These are phyloP conservation scores for Xanthia icteritia DNA, from an alignment of 2,888 invertebrate species.

Conservation along the genomic window DNA sequence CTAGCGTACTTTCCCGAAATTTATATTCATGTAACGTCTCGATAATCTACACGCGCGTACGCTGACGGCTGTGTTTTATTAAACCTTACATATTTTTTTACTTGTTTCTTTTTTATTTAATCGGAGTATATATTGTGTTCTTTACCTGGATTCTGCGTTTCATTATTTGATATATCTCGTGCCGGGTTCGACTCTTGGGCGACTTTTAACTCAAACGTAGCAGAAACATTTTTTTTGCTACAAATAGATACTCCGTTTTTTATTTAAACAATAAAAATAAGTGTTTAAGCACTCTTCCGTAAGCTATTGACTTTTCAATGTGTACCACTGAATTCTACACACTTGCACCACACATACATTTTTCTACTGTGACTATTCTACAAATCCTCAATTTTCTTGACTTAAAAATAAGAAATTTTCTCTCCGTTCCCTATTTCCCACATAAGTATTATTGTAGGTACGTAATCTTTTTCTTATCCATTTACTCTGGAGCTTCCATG, in stretches of 20 bases:
- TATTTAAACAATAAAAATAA: neutral
- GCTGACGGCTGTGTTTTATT: too few species aligned
- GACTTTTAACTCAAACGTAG: too few species aligned
- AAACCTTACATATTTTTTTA: too few species aligned
- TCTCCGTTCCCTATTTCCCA: slow-evolving; percentile 5
- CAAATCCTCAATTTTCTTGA: slow-evolving; percentile 61
- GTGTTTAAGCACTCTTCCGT: neutral
- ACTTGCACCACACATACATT: slow-evolving; percentile 36
- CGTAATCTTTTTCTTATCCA: neutral
- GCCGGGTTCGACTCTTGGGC: too few species aligned
- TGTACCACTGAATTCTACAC: neutral
- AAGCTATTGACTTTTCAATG: neutral
- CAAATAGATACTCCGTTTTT: neutral
- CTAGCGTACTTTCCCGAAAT: too few species aligned
- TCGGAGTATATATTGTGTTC: too few species aligned
- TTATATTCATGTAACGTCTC: too few species aligned
- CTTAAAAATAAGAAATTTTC: slow-evolving; percentile 50
- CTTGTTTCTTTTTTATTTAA: too few species aligned
- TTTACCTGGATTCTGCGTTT: too few species aligned
- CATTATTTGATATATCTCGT: too few species aligned
- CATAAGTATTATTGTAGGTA: slow-evolving; percentile 20
- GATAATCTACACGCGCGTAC: too few species aligned
- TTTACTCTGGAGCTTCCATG: neutral
- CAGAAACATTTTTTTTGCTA: too few species aligned
- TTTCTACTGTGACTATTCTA: slow-evolving; percentile 41